Evolutionary conservation across 2,888 invertebrate genomes (phyloP), one percentile per base, ranked within the genome.

Genomic region (Aporophyla nigra): DNA sequence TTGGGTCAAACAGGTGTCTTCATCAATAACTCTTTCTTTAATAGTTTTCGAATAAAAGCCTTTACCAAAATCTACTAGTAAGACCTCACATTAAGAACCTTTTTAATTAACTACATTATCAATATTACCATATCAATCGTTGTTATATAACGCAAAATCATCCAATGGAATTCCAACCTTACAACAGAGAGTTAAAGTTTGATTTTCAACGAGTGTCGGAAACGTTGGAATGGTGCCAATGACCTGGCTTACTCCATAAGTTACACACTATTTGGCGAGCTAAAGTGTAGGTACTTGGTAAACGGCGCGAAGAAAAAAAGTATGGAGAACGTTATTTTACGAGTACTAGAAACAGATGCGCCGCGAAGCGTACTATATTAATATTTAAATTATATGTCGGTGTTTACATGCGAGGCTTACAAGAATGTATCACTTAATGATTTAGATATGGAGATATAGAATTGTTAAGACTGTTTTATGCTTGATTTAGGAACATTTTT

Each of bases 201-300:
- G 33, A 51, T 70, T 85, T 85, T 46, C 61, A 71, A 71, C 74
- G 74, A 49, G 21, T n/a, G 53, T 73, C 51, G 58, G 66, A 40
- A 79, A 79, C 82, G 81, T 82, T 74, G 88, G 89, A 93, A 92
- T 92, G 91, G 92, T 91, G 94, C 90, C 93, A 91, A 90, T 80
- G 93, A 93, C 92, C 94, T 74, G 86, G 76, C 86, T 84, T 86
- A 84, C 89, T 81, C 87, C 90, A 90, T 91, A 91, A 89, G 90
- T 89, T 88, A 91, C 91, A 90, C 90, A 90, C 90, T 92, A 89
- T 90, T 92, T 90, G 88, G 88, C 86, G 87, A 71, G 85, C 87
- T 89, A 53, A 77, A 84, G 74, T 84, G 76, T 79, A 76, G 71
- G 77, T 87, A 84, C 86, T 78, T 87, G 83, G 88, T 86, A 86